phyloP scores from a whole-genome alignment of 2,113 vertebrate genomes.

The Ceuthmochares aereus region DNA sequence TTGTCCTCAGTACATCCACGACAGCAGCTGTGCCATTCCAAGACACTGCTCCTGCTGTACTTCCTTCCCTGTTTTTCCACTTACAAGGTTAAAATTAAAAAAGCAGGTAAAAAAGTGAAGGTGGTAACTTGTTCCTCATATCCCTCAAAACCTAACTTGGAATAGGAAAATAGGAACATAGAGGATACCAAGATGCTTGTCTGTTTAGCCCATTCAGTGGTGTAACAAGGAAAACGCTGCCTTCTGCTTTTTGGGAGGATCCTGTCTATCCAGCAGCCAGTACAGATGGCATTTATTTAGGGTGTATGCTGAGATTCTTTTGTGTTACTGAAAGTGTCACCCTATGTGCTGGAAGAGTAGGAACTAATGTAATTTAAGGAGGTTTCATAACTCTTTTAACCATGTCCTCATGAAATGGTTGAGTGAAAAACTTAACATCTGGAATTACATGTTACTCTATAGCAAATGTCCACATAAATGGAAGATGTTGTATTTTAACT shows the following conservation, averaged over 20 bases:
- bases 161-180: background rate
- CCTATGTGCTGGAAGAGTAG: background rate
- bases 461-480: background rate
- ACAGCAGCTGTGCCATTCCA: background rate
- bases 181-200: background rate
- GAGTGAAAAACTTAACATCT: background rate
- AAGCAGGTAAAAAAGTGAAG: background rate
- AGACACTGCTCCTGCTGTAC: background rate
- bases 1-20: background rate
- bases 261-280: background rate
- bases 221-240: background rate
- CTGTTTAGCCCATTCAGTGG: accelerated
- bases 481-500: background rate
- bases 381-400: background rate
- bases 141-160: accelerated
- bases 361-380: background rate
- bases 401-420: background rate
- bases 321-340: background rate
- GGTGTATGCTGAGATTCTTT: background rate
- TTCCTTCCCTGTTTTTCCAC: background rate
- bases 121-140: background rate
- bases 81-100: background rate
- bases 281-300: background rate
- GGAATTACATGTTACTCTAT: background rate
- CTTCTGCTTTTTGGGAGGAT: background rate